phyloP scores from a whole-genome alignment of 2,888 invertebrate genomes.

The Gortyna flavago region DNA sequence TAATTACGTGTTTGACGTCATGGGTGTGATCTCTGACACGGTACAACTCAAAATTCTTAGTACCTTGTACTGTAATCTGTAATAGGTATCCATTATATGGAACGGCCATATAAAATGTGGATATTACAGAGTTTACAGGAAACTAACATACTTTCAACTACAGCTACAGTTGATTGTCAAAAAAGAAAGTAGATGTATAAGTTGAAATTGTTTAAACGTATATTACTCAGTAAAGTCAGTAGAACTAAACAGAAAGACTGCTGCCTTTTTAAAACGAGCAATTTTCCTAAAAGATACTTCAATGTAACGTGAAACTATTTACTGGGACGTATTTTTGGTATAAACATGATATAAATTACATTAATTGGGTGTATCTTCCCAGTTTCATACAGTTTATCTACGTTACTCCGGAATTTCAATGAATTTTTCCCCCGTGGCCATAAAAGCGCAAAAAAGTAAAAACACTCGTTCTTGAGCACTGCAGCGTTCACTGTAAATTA shows the following conservation, averaged over 20 bases:
- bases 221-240: not conserved
- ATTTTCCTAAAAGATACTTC: slow-evolving; percentile 25
- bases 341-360: slow-evolving; percentile 55
- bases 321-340: slow-evolving; percentile 32
- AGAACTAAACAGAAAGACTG: not conserved
- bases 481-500: slow-evolving; percentile 63
- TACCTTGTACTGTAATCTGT: not conserved
- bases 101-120: not conserved
- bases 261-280: slow-evolving; percentile 21
- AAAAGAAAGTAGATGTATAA: not conserved
- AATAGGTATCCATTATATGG: no score
- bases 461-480: slow-evolving; percentile 62
- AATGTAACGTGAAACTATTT: slow-evolving; percentile 55
- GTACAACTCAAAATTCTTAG: slow-evolving; percentile 1
- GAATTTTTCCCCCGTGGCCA: slow-evolving; percentile 63
- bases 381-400: slow-evolving; percentile 61
- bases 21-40: slow-evolving; percentile 17
- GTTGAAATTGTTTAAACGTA: not conserved
- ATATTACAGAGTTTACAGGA: not conserved
- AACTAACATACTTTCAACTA: not conserved
- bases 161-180: slow-evolving; percentile 1
- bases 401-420: slow-evolving; percentile 59
- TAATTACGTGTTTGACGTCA: slow-evolving; percentile 34
- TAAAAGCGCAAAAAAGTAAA: slow-evolving; percentile 62
- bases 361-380: slow-evolving; percentile 57